A percentile compares a stretch with the other conserved stretches of the same genome.
Conservation (phyloP, 2,888 invertebrate genomes). For the Stenchaetothrips biformis region DNA sequence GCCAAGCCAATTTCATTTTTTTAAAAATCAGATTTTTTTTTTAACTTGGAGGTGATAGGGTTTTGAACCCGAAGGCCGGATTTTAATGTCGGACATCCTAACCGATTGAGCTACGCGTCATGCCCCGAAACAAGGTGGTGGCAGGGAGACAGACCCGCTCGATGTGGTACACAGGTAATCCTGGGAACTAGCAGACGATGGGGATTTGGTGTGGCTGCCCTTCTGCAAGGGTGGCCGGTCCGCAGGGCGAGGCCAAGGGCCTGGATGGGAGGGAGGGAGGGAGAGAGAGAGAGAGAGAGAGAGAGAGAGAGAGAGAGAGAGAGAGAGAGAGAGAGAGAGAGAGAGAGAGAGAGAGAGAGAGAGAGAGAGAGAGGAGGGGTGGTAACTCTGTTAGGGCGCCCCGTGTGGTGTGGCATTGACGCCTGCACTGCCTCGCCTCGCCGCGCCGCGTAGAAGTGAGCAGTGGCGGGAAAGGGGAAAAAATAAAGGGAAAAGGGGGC, state of each 20-base stretch:
- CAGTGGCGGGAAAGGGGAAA: background rate
- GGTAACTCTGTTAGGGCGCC: slow-evolving; percentile 4
- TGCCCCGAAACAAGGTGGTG: no score
- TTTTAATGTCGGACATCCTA: no score
- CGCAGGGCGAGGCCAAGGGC: background rate
- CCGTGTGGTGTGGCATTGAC: background rate
- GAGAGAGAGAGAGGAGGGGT: background rate
- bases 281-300: background rate
- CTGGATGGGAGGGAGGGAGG: background rate
- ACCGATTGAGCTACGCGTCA: no score
- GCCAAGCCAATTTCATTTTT: no score
- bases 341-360: background rate
- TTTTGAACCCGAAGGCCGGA: no score
- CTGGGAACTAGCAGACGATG: no score
- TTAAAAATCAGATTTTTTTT: no score
- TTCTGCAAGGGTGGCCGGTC: background rate
- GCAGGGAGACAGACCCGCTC: no score
- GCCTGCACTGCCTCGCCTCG: background rate
- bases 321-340: no score
- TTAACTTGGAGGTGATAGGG: background rate
- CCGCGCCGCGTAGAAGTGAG: background rate
- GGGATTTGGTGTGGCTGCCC: no score
- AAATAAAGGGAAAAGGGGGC: background rate
- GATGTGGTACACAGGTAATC: no score
- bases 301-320: background rate